Evolutionary conservation across 64 coral and sea anemone species (phyloP).

Genomic region (Anthopleura sola): DNA sequence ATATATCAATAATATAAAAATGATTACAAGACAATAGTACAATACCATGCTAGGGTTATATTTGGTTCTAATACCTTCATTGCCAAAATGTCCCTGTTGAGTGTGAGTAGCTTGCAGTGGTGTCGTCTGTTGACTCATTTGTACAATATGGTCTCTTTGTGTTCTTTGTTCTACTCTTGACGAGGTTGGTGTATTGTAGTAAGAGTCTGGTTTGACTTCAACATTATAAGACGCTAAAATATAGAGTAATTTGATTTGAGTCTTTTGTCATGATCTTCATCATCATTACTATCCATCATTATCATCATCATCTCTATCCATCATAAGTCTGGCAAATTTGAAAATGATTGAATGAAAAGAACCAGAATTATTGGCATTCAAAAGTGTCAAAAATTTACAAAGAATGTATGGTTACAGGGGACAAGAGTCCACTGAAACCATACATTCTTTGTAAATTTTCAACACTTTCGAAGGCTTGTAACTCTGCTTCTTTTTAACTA

Average conservation of each 20-base stretch:
- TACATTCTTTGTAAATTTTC: too few relatives aligned
- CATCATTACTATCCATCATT: neutral
- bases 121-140: conserved; percentile 18
- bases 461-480: too few relatives aligned
- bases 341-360: too few relatives aligned
- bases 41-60: too few relatives aligned
- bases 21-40: neutral
- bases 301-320: too few relatives aligned
- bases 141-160: conserved; percentile 16
- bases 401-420: too few relatives aligned
- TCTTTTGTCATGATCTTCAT: neutral
- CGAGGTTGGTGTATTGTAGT: conserved; percentile 11
- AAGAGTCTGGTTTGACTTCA: neutral
- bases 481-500: too few relatives aligned
- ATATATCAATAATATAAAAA: neutral
- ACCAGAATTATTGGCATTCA: too few relatives aligned
- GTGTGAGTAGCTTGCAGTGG: neutral
- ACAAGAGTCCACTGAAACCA: too few relatives aligned
- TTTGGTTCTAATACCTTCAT: too few relatives aligned
- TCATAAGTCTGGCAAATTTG: too few relatives aligned
- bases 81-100: neutral
- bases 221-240: neutral
- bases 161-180: conserved; percentile 26
- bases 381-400: too few relatives aligned
- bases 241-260: neutral